Percentiles rank a stretch among this genome's conserved stretches.
Evolutionary conservation across 2,888 invertebrate species (phyloP).

Genomic region (Adelphocoris suturalis): DNA sequence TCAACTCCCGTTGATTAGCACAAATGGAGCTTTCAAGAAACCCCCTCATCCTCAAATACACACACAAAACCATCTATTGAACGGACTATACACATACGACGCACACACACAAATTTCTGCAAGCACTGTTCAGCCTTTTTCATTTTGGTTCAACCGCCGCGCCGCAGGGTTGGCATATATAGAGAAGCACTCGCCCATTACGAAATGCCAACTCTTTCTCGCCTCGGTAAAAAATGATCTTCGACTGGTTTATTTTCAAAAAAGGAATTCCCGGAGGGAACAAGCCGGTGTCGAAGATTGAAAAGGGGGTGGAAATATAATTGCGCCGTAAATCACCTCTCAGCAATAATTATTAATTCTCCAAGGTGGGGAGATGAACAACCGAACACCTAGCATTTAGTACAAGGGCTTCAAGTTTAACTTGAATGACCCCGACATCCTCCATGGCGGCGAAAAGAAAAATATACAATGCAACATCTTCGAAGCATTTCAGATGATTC

Average conservation of each 20-base stretch:
- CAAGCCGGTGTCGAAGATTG: background rate
- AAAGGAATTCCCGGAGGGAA: background rate
- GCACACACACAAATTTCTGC: background rate
- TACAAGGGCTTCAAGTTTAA: too few species aligned
- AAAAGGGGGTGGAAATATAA: background rate
- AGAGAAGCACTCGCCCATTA: background rate
- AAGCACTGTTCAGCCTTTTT: background rate
- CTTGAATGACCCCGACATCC: too few species aligned
- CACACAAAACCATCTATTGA: background rate
- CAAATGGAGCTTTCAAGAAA: slow-evolving; percentile 2
- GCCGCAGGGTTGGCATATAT: background rate
- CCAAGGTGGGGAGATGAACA: background rate
- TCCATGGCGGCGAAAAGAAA: too few species aligned
- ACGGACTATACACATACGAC: too few species aligned
- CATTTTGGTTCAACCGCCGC: background rate
- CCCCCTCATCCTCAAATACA: background rate
- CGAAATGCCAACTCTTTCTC: background rate
- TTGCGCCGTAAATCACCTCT: background rate
- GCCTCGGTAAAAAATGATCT: background rate
- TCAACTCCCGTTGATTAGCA: background rate
- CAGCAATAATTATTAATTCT: too few species aligned
- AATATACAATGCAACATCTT: too few species aligned
- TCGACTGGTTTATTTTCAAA: background rate
- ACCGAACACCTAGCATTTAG: too few species aligned
- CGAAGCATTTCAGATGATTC: too few species aligned